Evolutionary conservation across 1,140 invertebrate genomes (phyloP).

Genomic region (Orussus abietinus): DNA sequence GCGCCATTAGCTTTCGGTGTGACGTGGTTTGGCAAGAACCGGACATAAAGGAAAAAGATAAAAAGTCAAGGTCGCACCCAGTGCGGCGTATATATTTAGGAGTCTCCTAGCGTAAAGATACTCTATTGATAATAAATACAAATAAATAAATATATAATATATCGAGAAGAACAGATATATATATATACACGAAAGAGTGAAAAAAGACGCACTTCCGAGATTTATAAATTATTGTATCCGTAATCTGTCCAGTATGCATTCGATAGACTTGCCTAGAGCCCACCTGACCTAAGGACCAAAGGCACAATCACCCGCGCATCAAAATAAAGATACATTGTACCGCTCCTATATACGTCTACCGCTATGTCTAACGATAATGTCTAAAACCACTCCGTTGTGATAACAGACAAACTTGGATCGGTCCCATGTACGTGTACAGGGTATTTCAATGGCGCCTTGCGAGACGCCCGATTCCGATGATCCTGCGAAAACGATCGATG

Average conservation of each 20-base stretch:
- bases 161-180: slow-evolving; percentile 38
- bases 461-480: too few species aligned
- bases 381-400: slow-evolving; percentile 20
- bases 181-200: too few species aligned
- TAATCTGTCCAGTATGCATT: slow-evolving; percentile 44
- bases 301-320: slow-evolving; percentile 49
- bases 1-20: slow-evolving; percentile 41
- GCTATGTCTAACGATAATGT: slow-evolving; percentile 27
- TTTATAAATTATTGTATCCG: slow-evolving; percentile 51
- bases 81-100: slow-evolving; percentile 18
- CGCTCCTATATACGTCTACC: slow-evolving; percentile 39
- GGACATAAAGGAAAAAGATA: slow-evolving; percentile 32
- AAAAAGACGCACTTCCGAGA: slow-evolving; percentile 42
- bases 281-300: slow-evolving; percentile 51
- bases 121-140: slow-evolving; percentile 17
- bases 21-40: slow-evolving; percentile 26
- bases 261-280: slow-evolving; percentile 52
- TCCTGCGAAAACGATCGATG: neutral
- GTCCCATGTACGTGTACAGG: too few species aligned
- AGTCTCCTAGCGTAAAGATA: slow-evolving; percentile 29
- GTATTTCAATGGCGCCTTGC: slow-evolving; percentile 26
- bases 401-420: too few species aligned
- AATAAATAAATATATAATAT: slow-evolving; percentile 43
- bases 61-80: too few species aligned
- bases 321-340: slow-evolving; percentile 41